phyloP scores from a whole-genome alignment of 2,113 vertebrate genomes.

The Eurypyga helias region DNA sequence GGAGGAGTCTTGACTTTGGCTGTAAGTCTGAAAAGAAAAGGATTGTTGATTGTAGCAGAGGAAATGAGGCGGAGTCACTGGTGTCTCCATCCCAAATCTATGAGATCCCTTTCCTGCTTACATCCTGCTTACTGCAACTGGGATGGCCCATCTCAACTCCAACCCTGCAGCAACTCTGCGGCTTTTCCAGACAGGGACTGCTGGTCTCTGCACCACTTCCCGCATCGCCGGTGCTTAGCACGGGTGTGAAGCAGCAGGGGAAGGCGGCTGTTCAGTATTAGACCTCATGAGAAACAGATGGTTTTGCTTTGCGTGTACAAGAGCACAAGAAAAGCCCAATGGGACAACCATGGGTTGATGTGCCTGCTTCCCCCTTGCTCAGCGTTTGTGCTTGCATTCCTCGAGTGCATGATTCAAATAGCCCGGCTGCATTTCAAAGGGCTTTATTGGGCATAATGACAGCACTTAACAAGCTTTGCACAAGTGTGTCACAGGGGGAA shows the following conservation, averaged over 20 bases:
- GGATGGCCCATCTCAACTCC: not conserved
- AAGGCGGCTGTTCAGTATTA: not conserved
- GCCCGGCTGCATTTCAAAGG: not conserved
- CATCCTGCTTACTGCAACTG: not conserved
- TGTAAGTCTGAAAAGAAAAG: not conserved
- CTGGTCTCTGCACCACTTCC: not conserved
- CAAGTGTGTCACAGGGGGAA: not conserved
- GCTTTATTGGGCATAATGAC: not conserved
- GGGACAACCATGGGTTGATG: not conserved
- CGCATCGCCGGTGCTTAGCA: accelerated
- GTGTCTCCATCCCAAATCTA: not conserved
- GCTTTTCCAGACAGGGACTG: not conserved
- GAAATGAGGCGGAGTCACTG: accelerated
- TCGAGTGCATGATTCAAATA: not conserved
- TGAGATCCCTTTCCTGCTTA: not conserved
- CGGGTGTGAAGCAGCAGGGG: not conserved
- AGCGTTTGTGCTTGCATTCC: not conserved
- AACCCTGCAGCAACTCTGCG: not conserved
- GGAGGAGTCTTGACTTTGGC: not conserved
- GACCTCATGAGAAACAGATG: accelerated
- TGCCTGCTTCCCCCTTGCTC: not conserved
- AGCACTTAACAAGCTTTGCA: not conserved
- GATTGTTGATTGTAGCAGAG: not conserved
- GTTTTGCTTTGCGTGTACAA: accelerated
- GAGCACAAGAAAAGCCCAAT: accelerated